Evolutionary conservation across 2,888 invertebrate genomes (phyloP).

Genomic region (Heliconius cydno): DNA sequence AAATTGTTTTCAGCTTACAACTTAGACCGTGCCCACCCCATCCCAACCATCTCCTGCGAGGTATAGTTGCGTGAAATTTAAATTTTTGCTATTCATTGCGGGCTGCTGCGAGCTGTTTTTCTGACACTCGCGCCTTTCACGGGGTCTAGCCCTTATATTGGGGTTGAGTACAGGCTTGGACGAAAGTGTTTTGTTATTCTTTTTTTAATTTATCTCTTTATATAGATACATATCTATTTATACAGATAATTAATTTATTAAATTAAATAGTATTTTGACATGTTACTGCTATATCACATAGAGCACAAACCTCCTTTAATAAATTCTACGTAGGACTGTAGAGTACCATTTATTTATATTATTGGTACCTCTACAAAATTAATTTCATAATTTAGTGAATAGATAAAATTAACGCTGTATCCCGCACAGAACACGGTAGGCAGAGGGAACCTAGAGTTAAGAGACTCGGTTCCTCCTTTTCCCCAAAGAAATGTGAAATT

Average conservation of each 20-base stretch:
- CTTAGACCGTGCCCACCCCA: slow-evolving; percentile 47
- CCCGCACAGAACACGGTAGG: too few species aligned
- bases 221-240: not conserved
- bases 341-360: too few species aligned
- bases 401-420: too few species aligned
- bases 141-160: slow-evolving; percentile 61
- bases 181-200: slow-evolving; percentile 46
- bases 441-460: too few species aligned
- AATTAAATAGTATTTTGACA: too few species aligned
- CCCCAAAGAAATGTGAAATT: too few species aligned
- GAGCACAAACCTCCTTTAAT: too few species aligned
- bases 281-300: too few species aligned
- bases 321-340: too few species aligned
- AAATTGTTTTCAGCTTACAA: slow-evolving; percentile 18
- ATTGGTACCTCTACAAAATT: too few species aligned
- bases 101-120: slow-evolving; percentile 67
- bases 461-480: too few species aligned
- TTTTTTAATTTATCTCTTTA: not conserved
- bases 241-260: not conserved
- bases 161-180: slow-evolving; percentile 43
- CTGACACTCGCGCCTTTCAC: slow-evolving; percentile 68
- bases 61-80: slow-evolving; percentile 77
- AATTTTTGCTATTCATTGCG: slow-evolving; percentile 82
- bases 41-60: slow-evolving; percentile 53
- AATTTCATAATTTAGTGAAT: too few species aligned